phyloP scores from a whole-genome alignment of 2,888 invertebrate genomes.

The Aquatica leii region DNA sequence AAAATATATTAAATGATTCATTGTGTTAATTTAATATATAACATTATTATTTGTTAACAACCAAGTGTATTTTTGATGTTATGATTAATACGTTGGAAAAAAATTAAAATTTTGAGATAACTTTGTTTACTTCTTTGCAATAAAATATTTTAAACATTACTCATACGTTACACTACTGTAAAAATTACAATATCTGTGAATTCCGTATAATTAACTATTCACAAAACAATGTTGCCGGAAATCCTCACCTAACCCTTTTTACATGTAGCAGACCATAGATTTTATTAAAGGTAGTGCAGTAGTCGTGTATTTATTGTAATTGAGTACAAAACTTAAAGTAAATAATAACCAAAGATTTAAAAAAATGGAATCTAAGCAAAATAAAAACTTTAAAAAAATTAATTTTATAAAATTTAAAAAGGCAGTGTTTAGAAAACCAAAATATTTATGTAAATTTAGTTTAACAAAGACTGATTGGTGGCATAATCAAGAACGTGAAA shows the following conservation, averaged over 20 bases:
- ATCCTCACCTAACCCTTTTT: slow-evolving; percentile 22
- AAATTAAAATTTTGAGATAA: no score
- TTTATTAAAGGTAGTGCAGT: background rate
- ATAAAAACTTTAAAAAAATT: background rate
- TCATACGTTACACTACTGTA: no score
- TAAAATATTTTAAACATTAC: no score
- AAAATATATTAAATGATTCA: no score
- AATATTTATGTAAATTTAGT: background rate
- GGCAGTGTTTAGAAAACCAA: background rate
- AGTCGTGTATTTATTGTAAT: background rate
- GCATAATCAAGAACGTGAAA: background rate
- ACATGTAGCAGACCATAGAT: background rate
- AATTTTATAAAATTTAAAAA: background rate
- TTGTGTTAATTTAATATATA: no score
- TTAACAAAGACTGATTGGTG: background rate
- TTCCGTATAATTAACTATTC: slow-evolving; percentile 19
- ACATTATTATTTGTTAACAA: no score
- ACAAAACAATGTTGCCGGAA: slow-evolving; percentile 32
- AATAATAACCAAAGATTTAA: background rate
- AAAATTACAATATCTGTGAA: background rate
- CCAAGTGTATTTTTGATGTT: no score
- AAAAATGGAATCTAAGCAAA: background rate
- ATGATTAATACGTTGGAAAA: no score
- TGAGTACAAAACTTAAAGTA: background rate
- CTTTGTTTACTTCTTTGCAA: no score